Conservation (phyloP, 2,797 vertebrate species). For the Cynopterus sphinx region DNA sequence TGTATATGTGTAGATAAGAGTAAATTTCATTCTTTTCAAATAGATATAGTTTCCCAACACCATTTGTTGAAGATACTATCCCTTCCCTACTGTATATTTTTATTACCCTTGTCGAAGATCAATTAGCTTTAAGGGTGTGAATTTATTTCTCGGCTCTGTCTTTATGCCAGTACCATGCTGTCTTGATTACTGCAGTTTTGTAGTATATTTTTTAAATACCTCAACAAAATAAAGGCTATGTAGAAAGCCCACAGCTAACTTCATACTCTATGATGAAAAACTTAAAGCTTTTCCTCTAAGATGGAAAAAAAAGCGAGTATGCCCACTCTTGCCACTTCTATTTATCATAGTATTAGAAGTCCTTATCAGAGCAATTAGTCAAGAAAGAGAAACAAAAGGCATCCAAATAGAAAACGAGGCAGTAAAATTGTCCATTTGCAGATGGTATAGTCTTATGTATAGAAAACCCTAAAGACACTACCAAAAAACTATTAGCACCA, state of each 20-base stretch:
- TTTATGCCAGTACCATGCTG: not conserved
- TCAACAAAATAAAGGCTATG: not conserved
- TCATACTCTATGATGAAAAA: not conserved
- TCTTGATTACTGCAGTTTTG: constrained; percentile 17
- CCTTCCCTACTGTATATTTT: not conserved
- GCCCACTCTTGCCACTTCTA: not conserved
- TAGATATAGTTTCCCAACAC: not conserved
- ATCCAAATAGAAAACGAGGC: not conserved
- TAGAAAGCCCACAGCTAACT: not conserved
- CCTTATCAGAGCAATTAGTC: not conserved
- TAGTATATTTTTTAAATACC: not conserved
- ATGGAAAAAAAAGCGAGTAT: not conserved
- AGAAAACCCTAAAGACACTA: not conserved
- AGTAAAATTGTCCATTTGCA: not conserved
- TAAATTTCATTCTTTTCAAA: not conserved
- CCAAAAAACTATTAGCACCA: not conserved
- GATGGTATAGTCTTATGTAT: not conserved
- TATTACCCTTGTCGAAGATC: not conserved
- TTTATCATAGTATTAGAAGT: not conserved
- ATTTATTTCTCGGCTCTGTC: not conserved
- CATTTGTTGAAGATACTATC: not conserved
- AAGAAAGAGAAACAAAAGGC: not conserved
- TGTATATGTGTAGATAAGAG: not conserved
- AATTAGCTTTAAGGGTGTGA: not conserved
- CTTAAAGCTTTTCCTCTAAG: not conserved